Evolutionary conservation across 1,140 invertebrate genomes (phyloP).

Genomic region (Dinoponera quadriceps): DNA sequence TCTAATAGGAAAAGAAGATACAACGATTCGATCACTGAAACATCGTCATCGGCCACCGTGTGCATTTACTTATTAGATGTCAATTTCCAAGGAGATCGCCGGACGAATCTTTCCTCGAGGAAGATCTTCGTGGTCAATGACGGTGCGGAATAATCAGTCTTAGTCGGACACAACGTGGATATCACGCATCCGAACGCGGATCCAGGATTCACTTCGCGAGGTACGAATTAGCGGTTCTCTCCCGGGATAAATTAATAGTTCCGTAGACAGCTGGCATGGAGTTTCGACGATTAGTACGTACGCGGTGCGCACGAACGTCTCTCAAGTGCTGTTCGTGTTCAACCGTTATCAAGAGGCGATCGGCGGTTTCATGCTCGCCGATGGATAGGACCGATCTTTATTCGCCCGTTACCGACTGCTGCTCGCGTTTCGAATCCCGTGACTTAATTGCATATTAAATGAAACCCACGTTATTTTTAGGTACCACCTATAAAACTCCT

Average conservation of each 20-base stretch:
- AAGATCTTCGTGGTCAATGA: conserved; percentile 32
- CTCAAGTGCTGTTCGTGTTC: conserved; percentile 46
- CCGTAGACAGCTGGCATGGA: conserved; percentile 72
- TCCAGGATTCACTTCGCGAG: conserved; percentile 34
- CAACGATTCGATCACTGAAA: background rate
- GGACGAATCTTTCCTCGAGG: background rate
- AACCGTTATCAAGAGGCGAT: conserved; percentile 48
- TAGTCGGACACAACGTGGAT: conserved; percentile 8
- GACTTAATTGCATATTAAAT: conserved; percentile 34
- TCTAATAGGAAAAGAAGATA: background rate
- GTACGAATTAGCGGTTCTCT: conserved; percentile 62
- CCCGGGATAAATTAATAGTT: conserved; percentile 62
- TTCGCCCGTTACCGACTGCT: conserved; percentile 4
- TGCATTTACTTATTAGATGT: background rate
- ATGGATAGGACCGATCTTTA: conserved; percentile 19
- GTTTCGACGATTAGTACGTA: conserved; percentile 74
- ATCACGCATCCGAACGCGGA: conserved; percentile 28
- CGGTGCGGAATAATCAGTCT: conserved; percentile 25
- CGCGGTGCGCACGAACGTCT: conserved; percentile 52
- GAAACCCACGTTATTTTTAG: conserved; percentile 27
- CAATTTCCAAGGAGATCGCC: background rate
- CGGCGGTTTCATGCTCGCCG: conserved; percentile 13
- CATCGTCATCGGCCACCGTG: background rate
- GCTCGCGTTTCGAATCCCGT: background rate
- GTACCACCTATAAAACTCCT: conserved; percentile 15